Evolutionary conservation across 2,113 vertebrate genomes (phyloP).

Genomic region (Oophaga pumilio): DNA sequence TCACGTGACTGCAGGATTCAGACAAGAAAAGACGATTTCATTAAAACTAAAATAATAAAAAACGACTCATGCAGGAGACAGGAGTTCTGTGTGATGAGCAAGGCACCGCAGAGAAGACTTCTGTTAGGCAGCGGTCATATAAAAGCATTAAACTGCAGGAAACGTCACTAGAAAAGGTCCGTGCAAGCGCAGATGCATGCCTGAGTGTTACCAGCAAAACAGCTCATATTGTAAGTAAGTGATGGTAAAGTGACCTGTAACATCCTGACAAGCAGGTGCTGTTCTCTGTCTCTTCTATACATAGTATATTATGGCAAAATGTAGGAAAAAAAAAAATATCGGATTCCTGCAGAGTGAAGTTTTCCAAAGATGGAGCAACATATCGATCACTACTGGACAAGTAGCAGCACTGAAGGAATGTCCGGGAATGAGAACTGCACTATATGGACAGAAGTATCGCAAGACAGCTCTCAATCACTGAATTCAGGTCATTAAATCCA

Average conservation of each 20-base stretch:
- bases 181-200: constrained; percentile 15
- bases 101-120: background rate
- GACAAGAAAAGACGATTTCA: constrained; percentile 1
- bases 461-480: too few species aligned
- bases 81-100: background rate
- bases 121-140: background rate
- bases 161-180: background rate
- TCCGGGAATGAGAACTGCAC: too few species aligned
- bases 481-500: too few species aligned
- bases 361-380: too few species aligned
- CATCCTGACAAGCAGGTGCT: background rate
- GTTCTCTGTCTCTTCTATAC: background rate
- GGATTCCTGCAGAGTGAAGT: too few species aligned
- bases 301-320: too few species aligned
- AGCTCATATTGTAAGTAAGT: background rate
- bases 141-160: background rate
- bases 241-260: background rate
- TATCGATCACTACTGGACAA: too few species aligned
- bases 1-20: constrained; percentile 83
- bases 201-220: background rate
- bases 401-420: too few species aligned
- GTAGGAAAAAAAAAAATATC: too few species aligned
- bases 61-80: background rate
- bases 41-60: constrained; percentile 11
- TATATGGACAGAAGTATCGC: too few species aligned